phyloP scores from a whole-genome alignment of 37 sponge, comb jelly and placozoan species.

The Hexactinellida sp. region DNA sequence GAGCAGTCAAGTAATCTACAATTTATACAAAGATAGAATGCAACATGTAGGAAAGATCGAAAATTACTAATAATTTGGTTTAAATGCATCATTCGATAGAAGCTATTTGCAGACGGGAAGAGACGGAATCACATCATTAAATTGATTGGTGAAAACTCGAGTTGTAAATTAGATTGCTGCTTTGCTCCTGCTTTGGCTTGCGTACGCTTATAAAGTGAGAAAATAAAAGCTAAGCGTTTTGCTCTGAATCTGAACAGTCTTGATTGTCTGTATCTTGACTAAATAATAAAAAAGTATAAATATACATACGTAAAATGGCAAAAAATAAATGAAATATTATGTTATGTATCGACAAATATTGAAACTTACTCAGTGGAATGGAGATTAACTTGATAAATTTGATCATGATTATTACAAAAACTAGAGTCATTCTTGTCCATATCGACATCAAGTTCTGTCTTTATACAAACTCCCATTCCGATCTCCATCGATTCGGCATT shows the following conservation, averaged over 20 bases:
- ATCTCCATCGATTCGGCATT: neutral
- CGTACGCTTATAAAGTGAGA: neutral
- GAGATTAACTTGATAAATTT: neutral
- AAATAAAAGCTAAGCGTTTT: slow-evolving; percentile 14
- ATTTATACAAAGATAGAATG: slow-evolving; percentile 11
- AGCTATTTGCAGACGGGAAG: neutral
- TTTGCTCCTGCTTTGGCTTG: slow-evolving; percentile 1
- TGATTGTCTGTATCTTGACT: neutral
- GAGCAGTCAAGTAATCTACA: slow-evolving; percentile 11
- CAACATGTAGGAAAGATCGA: slow-evolving; percentile 10
- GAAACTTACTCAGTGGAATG: neutral
- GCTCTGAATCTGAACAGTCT: neutral
- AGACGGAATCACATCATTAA: slow-evolving; percentile 6
- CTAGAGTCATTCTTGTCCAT: neutral
- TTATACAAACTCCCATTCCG: neutral
- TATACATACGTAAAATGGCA: neutral
- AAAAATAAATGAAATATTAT: neutral
- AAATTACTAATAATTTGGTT: neutral
- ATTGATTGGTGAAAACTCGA: neutral
- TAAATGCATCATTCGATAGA: neutral
- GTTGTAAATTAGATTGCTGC: neutral
- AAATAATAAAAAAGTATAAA: neutral
- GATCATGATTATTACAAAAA: neutral
- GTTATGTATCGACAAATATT: neutral
- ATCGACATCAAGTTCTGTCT: neutral